Evolutionary conservation across 1,140 invertebrate species (phyloP).

Genomic region (Drosophila azteca): DNA sequence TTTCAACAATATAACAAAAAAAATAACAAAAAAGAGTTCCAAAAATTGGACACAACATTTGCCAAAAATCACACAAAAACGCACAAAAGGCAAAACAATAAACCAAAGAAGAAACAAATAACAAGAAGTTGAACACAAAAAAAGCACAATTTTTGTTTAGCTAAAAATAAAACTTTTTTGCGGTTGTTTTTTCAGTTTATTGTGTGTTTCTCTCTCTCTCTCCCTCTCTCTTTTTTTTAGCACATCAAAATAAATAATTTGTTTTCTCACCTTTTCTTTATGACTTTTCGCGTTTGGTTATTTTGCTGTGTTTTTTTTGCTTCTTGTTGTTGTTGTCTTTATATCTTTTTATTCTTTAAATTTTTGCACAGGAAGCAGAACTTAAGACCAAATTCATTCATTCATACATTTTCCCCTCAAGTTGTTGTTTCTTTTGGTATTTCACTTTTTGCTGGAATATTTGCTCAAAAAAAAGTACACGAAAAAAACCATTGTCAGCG

Average conservation of each 20-base stretch:
- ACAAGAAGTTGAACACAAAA: constrained; percentile 28
- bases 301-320: constrained; percentile 18
- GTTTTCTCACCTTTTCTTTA: constrained; percentile 75
- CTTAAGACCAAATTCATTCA: constrained; percentile 39
- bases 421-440: not conserved
- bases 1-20: constrained; percentile 15
- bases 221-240: constrained; percentile 58
- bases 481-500: constrained; percentile 34
- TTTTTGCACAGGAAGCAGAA: constrained; percentile 26
- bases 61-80: constrained; percentile 32
- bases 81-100: constrained; percentile 10
- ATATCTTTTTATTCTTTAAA: constrained; percentile 23
- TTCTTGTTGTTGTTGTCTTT: constrained; percentile 18
- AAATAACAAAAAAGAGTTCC: constrained; percentile 9
- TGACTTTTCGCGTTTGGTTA: constrained; percentile 48
- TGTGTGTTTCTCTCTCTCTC: constrained; percentile 33
- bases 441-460: constrained; percentile 32
- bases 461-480: constrained; percentile 33
- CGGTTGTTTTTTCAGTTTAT: constrained; percentile 20
- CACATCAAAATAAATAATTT: constrained; percentile 73
- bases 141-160: constrained; percentile 53
- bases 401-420: constrained; percentile 36
- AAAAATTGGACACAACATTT: constrained; percentile 32
- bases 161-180: constrained; percentile 58
- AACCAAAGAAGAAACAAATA: constrained; percentile 1